Evolutionary conservation across 2,113 vertebrate genomes (phyloP).

Genomic region (Halcyon senegalensis): DNA sequence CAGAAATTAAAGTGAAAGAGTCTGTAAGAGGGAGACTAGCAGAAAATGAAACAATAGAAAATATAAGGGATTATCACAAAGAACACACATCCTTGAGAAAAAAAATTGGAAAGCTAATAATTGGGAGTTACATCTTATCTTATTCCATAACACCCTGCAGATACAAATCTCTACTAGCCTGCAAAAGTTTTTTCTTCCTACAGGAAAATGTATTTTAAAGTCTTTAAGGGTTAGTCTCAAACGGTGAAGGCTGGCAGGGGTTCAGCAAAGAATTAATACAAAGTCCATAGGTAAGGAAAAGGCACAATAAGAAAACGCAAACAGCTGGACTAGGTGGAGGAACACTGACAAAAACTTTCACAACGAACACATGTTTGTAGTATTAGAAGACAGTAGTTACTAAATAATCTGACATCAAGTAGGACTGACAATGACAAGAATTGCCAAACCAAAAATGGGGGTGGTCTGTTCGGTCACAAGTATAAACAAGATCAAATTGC

Average conservation of each 20-base stretch:
- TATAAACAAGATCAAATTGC: not conserved
- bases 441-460: not conserved
- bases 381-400: not conserved
- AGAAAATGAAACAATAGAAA: conserved; percentile 54
- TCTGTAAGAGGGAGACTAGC: conserved; percentile 61
- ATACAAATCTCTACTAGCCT: not conserved
- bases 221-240: not conserved
- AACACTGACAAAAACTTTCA: not conserved
- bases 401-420: not conserved
- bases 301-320: not conserved
- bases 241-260: not conserved
- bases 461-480: not conserved
- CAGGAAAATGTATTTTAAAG: not conserved
- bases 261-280: not conserved
- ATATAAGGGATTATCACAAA: conserved; percentile 52
- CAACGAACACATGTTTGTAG: not conserved
- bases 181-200: not conserved
- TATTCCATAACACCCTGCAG: not conserved
- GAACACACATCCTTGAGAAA: conserved; percentile 17
- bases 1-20: conserved; percentile 68
- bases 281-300: not conserved
- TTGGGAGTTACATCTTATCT: not conserved
- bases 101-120: not conserved
- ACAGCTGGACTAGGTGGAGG: not conserved
- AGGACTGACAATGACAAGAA: not conserved